phyloP scores from a whole-genome alignment of 2,113 vertebrate genomes.

The Cygnus buccinator region DNA sequence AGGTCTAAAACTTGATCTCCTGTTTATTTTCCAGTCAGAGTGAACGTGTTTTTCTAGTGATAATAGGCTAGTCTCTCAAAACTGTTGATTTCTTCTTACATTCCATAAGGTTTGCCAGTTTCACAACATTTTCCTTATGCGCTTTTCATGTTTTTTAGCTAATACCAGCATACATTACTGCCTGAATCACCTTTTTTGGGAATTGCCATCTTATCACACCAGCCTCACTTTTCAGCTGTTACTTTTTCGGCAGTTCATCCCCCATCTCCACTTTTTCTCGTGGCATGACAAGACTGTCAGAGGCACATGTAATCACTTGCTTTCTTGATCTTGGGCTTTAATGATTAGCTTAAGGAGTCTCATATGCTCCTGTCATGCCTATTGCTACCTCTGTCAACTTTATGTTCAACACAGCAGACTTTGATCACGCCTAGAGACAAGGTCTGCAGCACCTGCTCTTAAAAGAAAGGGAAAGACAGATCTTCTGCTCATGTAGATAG shows the following conservation, averaged over 20 bases:
- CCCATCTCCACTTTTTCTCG: not conserved
- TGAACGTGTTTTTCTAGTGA: not conserved
- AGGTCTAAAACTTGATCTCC: not conserved
- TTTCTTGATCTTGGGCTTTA: constrained; percentile 55
- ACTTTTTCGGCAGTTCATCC: constrained; percentile 31
- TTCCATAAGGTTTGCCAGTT: not conserved
- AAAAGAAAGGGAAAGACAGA: constrained; percentile 1
- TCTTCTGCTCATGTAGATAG: not conserved
- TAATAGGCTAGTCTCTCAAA: not conserved
- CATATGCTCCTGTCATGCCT: constrained; percentile 57
- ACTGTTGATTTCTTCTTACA: constrained; percentile 18
- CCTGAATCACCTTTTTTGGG: not conserved
- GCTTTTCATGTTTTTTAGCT: not conserved
- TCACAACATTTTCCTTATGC: not conserved
- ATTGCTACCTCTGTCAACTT: constrained; percentile 53
- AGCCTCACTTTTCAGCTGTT: constrained; percentile 54
- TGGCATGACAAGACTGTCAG: constrained; percentile 43
- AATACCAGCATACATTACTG: constrained; percentile 6
- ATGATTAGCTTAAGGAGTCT: constrained; percentile 60
- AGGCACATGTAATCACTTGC: constrained; percentile 34
- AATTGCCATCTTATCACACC: constrained; percentile 24
- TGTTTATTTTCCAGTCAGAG: not conserved
- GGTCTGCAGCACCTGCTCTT: constrained; percentile 30
- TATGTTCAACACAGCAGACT: constrained; percentile 48
- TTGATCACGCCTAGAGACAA: not conserved